Conservation (phyloP, 2,113 vertebrate species). For the Aleadryas rufinucha region DNA sequence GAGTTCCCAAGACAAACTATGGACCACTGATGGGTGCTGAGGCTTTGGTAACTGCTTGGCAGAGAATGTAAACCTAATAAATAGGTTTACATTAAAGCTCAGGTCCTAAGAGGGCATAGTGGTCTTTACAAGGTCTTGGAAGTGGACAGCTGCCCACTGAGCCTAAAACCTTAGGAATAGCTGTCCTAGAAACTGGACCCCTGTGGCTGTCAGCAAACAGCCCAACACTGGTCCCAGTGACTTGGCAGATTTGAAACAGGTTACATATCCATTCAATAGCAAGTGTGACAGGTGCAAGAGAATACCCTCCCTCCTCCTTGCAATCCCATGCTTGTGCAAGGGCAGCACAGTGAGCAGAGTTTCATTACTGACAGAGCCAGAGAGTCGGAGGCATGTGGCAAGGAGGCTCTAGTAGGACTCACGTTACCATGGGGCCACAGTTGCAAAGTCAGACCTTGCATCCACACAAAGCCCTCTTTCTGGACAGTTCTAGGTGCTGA, state of each 20-base stretch:
- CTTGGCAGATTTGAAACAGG: neutral
- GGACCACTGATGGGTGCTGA: neutral
- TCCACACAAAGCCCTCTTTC: neutral
- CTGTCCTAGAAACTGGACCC: neutral
- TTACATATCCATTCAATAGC: neutral
- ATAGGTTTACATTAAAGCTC: neutral
- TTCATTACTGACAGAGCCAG: neutral
- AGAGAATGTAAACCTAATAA: neutral
- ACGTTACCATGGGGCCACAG: accelerated
- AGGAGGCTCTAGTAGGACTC: neutral
- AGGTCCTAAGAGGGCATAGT: neutral
- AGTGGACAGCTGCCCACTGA: neutral
- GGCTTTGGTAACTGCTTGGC: neutral
- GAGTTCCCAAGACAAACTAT: neutral
- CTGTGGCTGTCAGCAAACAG: neutral
- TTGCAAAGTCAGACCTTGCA: neutral
- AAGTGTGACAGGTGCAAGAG: neutral
- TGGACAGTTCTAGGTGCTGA: neutral
- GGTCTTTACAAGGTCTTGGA: neutral
- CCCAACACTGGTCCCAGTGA: neutral
- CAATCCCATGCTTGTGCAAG: neutral
- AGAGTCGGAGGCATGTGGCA: neutral
- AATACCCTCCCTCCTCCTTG: neutral
- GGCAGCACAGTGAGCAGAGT: neutral
- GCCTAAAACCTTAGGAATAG: neutral